Percentiles rank a stretch among this genome's conserved stretches.
Conservation (phyloP, 2,888 invertebrate species). For the Encarsia formosa region DNA sequence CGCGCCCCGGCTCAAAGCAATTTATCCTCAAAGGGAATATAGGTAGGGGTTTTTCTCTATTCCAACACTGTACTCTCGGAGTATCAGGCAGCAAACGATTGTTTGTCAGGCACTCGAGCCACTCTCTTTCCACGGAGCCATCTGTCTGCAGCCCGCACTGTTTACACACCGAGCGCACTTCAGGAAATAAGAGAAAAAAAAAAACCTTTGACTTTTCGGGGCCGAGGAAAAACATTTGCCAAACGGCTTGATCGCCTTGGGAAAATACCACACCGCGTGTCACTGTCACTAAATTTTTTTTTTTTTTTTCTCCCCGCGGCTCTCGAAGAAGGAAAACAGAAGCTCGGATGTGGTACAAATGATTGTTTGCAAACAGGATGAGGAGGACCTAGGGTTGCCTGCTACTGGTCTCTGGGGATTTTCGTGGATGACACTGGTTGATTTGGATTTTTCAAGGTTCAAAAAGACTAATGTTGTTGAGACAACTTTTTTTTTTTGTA, state of each 20-base stretch:
- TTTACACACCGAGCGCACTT: constrained; percentile 13
- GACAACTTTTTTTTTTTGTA: too few species aligned
- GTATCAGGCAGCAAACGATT: constrained; percentile 26
- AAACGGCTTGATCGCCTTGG: constrained; percentile 7
- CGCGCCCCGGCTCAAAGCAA: background rate
- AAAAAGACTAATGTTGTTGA: too few species aligned
- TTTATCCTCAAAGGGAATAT: constrained; percentile 10
- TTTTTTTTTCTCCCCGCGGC: constrained; percentile 10
- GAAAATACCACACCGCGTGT: constrained; percentile 18
- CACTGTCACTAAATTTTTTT: constrained; percentile 17
- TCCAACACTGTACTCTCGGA: too few species aligned
- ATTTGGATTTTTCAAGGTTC: too few species aligned
- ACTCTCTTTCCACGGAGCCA: too few species aligned
- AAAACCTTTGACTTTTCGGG: constrained; percentile 14
- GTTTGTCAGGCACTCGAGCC: constrained; percentile 36
- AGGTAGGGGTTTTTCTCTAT: constrained; percentile 14
- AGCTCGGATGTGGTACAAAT: background rate
- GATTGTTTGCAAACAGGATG: too few species aligned
- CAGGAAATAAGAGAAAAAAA: constrained; percentile 4
- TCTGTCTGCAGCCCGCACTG: constrained; percentile 26
- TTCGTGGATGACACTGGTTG: too few species aligned
- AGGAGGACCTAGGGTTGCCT: too few species aligned
- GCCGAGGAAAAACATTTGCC: constrained; percentile 14
- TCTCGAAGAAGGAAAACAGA: background rate
- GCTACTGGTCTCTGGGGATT: too few species aligned